Evolutionary conservation across 2,113 vertebrate species (phyloP).

Genomic region (Bufo bufo): DNA sequence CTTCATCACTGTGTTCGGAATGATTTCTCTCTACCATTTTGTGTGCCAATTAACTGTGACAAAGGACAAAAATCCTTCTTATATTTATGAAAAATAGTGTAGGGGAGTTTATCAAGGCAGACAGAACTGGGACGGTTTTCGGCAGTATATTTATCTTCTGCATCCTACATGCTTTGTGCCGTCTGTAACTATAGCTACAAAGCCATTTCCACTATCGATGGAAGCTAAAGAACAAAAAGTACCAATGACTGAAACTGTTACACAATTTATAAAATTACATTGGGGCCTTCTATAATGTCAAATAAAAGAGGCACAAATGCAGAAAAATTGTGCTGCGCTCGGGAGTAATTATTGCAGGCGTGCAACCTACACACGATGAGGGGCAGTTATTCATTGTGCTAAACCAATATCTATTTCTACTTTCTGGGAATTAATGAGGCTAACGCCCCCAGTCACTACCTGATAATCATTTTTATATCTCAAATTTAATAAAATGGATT

Average conservation of each 20-base stretch:
- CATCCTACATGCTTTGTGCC: slow-evolving; percentile 45
- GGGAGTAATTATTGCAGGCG: neutral
- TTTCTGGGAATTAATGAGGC: neutral
- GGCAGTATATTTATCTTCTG: slow-evolving; percentile 47
- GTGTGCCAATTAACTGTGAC: slow-evolving; percentile 53
- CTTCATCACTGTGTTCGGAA: neutral
- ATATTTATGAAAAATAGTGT: slow-evolving; percentile 52
- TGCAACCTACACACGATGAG: neutral
- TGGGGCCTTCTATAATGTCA: slow-evolving; percentile 7
- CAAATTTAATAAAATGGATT: neutral
- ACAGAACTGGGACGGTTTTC: slow-evolving; percentile 52
- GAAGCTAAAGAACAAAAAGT: slow-evolving; percentile 17
- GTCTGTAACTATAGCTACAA: slow-evolving; percentile 54
- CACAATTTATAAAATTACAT: slow-evolving; percentile 12
- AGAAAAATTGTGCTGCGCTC: neutral
- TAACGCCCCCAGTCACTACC: neutral
- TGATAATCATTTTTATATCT: neutral
- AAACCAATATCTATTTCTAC: neutral
- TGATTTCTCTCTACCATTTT: slow-evolving; percentile 49
- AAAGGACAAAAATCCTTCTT: slow-evolving; percentile 40
- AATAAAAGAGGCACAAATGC: slow-evolving; percentile 18
- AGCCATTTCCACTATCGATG: slow-evolving; percentile 15
- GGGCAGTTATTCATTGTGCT: neutral
- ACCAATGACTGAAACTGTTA: neutral
- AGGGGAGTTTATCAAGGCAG: slow-evolving; percentile 55